Evolutionary conservation across 2,113 vertebrate genomes (phyloP).

Genomic region (Fregetta grallaria): DNA sequence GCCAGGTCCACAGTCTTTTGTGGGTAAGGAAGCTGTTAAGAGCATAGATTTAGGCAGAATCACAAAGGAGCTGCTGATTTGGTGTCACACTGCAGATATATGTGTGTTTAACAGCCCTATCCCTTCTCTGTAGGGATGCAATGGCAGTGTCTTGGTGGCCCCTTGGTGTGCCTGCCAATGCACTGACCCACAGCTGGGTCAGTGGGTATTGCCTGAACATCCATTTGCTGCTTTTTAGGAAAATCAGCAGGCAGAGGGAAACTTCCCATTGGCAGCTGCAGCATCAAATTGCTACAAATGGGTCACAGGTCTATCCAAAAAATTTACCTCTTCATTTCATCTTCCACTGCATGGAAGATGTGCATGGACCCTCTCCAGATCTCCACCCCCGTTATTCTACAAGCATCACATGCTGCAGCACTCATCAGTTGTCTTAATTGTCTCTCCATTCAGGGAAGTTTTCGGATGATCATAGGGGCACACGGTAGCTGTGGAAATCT

Average conservation of each 20-base stretch:
- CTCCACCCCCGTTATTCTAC: not conserved
- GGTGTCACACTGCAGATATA: not conserved
- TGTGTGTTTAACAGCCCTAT: not conserved
- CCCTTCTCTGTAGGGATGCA: not conserved
- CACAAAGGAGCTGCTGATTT: not conserved
- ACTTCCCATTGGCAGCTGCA: not conserved
- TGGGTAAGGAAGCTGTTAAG: not conserved
- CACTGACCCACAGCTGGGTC: not conserved
- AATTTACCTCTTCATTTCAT: not conserved
- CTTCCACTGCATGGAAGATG: not conserved
- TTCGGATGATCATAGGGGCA: not conserved
- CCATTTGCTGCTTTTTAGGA: not conserved
- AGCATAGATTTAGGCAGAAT: not conserved
- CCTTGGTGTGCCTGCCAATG: not conserved
- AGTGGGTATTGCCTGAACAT: not conserved
- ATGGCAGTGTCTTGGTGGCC: not conserved
- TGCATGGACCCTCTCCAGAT: not conserved
- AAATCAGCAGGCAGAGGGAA: not conserved
- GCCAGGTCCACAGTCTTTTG: not conserved
- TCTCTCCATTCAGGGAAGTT: not conserved
- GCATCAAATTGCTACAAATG: not conserved
- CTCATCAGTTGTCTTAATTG: not conserved
- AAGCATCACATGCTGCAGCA: not conserved
- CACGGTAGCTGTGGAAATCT: not conserved
- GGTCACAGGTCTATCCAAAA: not conserved